Evolutionary conservation across 2,113 vertebrate genomes (phyloP), one percentile per base, ranked within the genome.

Genomic region (Peromyscus polionotus): DNA sequence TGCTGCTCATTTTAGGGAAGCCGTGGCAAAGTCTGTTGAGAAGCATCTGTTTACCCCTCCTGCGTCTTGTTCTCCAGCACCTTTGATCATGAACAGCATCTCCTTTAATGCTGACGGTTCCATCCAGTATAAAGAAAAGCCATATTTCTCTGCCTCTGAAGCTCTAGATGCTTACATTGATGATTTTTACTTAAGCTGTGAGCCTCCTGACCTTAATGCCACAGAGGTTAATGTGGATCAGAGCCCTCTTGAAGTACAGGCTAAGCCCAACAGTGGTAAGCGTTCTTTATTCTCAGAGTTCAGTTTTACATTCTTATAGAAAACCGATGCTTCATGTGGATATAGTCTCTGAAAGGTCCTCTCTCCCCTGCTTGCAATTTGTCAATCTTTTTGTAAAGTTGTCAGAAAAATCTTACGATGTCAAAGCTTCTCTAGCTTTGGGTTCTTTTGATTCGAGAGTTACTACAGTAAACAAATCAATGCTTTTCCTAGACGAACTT

Each of bases 101-200:
- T 24, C 54, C 91, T 97, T 97, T 96, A 79, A 95, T 24, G 54
- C 12, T 6, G 96, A 96, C 83, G 96, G 96, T 26, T 98, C 97
- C 88, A 89, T 98, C 86, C 95, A 51, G 0, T 98, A 97, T 67
- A 97, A 95, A 96, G 97, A 95, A 90, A 95, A 96, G 92, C 65
- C 90, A 0, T 98, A 97, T 93, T n/a, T 67, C 59, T 98, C 97
- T 90, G 98, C 98, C 48, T 97, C 97, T 0, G 83, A 96, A 93
- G 97, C 97, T 77, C 80, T 98, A 67, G 94, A 94, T 1, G 97
- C 98, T 97, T 98, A 98, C 94, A 96, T 97, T 96, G 94, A 93
- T 7, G 97, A 98, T 96, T 98, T 97, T 92, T 19, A 93, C 80
- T 39, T 96, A 96, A 96, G 68, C 95, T 89, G 51, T 90, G 83